phyloP scores from a whole-genome alignment of 2,113 vertebrate species.

The Gallinago paraguaiae region DNA sequence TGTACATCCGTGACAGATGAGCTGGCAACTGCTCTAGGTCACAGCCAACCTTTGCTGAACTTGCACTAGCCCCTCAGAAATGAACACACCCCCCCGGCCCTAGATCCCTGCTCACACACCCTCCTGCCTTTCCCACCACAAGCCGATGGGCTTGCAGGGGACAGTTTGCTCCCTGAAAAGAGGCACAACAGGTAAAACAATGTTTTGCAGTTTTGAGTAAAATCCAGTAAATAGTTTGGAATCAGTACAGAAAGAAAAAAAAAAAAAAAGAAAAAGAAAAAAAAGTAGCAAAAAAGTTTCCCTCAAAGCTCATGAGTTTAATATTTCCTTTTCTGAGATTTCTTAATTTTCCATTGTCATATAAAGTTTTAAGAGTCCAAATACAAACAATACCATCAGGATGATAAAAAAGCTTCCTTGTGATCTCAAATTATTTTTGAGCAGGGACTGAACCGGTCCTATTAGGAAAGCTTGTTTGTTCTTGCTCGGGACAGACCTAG shows the following conservation, averaged over 20 bases:
- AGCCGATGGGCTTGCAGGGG: neutral
- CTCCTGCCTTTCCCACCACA: neutral
- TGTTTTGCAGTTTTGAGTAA: neutral
- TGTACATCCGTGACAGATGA: neutral
- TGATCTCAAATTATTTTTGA: neutral
- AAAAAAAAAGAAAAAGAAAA: no score
- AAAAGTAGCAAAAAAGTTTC: neutral
- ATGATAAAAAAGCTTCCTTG: neutral
- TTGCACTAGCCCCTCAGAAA: neutral
- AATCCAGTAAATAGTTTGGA: neutral
- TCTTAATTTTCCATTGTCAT: neutral
- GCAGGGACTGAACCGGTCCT: neutral
- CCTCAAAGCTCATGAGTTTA: neutral
- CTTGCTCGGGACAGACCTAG: neutral
- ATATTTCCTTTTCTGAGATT: neutral
- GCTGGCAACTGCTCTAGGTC: slow-evolving; percentile 11
- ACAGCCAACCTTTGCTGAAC: slow-evolving; percentile 27
- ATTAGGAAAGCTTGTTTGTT: neutral
- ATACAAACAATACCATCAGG: neutral
- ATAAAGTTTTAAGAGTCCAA: neutral
- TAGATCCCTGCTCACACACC: neutral
- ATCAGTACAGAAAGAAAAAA: neutral
- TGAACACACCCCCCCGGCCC: accelerated
- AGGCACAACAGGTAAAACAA: neutral
- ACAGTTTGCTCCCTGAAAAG: neutral